A percentile compares a stretch with the other conserved stretches of the same genome.
phyloP scores from a whole-genome alignment of 2,888 invertebrate species.

The Lottia scabra region DNA sequence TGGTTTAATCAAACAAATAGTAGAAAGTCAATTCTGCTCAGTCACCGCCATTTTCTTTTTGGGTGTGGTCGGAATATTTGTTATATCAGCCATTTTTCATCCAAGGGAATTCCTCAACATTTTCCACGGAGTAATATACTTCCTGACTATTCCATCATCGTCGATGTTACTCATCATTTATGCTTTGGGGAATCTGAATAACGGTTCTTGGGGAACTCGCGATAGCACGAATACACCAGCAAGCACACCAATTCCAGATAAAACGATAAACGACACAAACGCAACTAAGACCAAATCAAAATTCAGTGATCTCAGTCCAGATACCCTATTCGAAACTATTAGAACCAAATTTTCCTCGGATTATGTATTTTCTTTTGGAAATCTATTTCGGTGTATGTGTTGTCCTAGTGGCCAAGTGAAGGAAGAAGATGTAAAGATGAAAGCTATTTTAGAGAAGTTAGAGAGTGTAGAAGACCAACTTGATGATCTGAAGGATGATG shows the following conservation, averaged over 20 bases:
- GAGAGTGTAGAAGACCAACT: slow-evolving; percentile 43
- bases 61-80: slow-evolving; percentile 89
- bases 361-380: slow-evolving; percentile 54
- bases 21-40: slow-evolving; percentile 90
- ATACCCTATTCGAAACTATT: neutral
- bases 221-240: slow-evolving; percentile 72
- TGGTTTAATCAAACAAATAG: slow-evolving; percentile 94
- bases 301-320: neutral
- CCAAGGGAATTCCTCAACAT: slow-evolving; percentile 80
- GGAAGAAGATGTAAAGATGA: slow-evolving; percentile 38
- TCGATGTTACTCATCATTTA: slow-evolving; percentile 91
- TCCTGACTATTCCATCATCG: slow-evolving; percentile 92
- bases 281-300: neutral
- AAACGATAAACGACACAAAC: neutral
- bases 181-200: slow-evolving; percentile 90
- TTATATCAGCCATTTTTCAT: slow-evolving; percentile 95
- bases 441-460: slow-evolving; percentile 43
- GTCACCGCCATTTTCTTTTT: slow-evolving; percentile 98
- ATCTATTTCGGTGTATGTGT: slow-evolving; percentile 52
- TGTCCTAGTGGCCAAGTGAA: slow-evolving; percentile 38
- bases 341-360: slow-evolving; percentile 32
- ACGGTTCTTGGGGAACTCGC: slow-evolving; percentile 92
- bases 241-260: neutral
- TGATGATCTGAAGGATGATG: slow-evolving; percentile 24
- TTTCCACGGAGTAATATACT: slow-evolving; percentile 80